Percentiles rank a stretch among this genome's conserved stretches.
These are phyloP conservation scores for Allolobophora icterica DNA, from an alignment of 2,888 invertebrate species.

Conservation along the genomic window DNA sequence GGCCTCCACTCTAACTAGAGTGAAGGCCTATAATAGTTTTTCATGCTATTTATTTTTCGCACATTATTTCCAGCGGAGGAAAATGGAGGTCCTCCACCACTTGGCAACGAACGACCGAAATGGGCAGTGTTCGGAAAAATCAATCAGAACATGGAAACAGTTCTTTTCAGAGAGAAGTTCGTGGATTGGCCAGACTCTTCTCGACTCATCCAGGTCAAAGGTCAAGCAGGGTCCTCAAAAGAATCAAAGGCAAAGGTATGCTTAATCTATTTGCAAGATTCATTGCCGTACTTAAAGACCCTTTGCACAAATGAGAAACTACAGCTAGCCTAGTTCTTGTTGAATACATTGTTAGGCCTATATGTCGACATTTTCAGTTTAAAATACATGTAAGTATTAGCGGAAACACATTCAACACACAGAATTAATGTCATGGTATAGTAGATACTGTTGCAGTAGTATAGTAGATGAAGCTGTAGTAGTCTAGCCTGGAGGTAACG, in stretches of 20 bases:
- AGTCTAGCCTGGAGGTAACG: too few species aligned
- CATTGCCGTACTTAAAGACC: too few species aligned
- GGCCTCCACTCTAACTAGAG: too few species aligned
- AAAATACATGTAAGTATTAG: too few species aligned
- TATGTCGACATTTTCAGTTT: too few species aligned
- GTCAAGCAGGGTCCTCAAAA: slow-evolving; percentile 47
- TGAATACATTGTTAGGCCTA: too few species aligned
- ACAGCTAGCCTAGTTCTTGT: too few species aligned
- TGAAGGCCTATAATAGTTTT: background rate
- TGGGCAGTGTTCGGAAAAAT: slow-evolving; percentile 34
- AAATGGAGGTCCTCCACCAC: background rate
- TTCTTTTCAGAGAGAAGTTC: slow-evolving; percentile 91
- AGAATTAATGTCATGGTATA: too few species aligned
- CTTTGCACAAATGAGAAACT: too few species aligned
- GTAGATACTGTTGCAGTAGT: too few species aligned
- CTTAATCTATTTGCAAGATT: background rate
- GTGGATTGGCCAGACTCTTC: slow-evolving; percentile 87
- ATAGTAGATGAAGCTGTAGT: too few species aligned
- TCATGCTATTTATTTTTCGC: background rate
- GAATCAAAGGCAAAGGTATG: slow-evolving; percentile 19
- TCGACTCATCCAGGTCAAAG: slow-evolving; percentile 78
- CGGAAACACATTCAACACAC: too few species aligned
- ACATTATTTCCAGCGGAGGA: background rate
- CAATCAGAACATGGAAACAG: slow-evolving; percentile 91
- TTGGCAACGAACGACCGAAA: slow-evolving; percentile 20